Evolutionary conservation across 2,888 invertebrate species (phyloP).

Genomic region (Loripinus fragilis): DNA sequence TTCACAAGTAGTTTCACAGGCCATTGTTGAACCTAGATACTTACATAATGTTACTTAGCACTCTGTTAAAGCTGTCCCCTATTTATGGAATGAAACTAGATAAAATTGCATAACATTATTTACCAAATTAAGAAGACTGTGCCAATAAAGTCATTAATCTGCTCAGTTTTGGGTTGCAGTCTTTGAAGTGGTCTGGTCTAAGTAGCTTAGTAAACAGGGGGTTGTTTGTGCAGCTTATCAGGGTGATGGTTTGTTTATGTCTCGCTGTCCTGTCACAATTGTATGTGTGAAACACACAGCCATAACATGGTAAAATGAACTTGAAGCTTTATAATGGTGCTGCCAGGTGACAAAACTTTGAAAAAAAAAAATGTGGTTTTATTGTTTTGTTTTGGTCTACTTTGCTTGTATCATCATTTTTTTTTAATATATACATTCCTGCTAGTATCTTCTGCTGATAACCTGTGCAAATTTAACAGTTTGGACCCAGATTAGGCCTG

Average conservation of each 20-base stretch:
- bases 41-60: neutral
- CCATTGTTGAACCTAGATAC: neutral
- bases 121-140: too few species aligned
- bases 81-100: neutral
- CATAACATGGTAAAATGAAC: neutral
- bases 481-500: too few species aligned
- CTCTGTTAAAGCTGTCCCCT: neutral
- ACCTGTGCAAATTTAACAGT: too few species aligned
- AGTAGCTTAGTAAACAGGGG: slow-evolving; percentile 8
- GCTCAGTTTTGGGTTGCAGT: neutral
- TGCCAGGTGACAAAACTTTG: too few species aligned
- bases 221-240: neutral
- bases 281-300: slow-evolving; percentile 1
- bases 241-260: neutral
- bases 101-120: too few species aligned
- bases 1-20: neutral
- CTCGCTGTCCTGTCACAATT: neutral
- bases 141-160: slow-evolving; percentile 5
- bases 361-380: too few species aligned
- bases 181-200: neutral
- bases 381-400: too few species aligned
- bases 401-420: too few species aligned
- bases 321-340: too few species aligned
- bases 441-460: too few species aligned
- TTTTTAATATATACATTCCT: too few species aligned